Percentiles rank a stretch among this genome's conserved stretches.
Evolutionary conservation across 1,140 invertebrate genomes (phyloP).

Genomic region (Varroa destructor): DNA sequence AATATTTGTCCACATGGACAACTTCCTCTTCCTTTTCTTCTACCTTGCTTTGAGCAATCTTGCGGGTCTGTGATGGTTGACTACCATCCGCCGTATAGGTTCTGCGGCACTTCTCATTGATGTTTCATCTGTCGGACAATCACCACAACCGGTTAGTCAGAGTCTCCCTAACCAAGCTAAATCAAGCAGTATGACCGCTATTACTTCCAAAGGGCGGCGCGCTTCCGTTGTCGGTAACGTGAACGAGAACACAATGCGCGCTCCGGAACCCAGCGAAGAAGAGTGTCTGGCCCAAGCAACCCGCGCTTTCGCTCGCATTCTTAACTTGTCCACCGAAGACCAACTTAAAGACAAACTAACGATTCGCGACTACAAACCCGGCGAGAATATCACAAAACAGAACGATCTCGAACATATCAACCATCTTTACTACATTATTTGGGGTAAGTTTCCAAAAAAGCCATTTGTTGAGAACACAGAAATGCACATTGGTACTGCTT

Average conservation of each 20-base stretch:
- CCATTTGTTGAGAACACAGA: too few species aligned
- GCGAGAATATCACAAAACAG: conserved; percentile 8
- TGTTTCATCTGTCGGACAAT: too few species aligned
- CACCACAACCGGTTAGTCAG: too few species aligned
- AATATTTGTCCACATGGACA: too few species aligned
- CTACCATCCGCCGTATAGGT: too few species aligned
- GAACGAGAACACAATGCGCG: not conserved
- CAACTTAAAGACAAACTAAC: conserved; percentile 3
- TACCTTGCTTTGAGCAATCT: too few species aligned
- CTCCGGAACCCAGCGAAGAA: not conserved
- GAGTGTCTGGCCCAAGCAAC: not conserved
- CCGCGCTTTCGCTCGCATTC: conserved; percentile 5
- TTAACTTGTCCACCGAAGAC: conserved; percentile 8
- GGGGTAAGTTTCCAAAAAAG: not conserved
- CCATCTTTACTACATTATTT: conserved; percentile 23
- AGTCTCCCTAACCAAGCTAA: too few species aligned
- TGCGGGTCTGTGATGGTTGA: too few species aligned
- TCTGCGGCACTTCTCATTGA: too few species aligned
- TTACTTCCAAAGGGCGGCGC: conserved; percentile 9
- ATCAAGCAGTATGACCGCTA: too few species aligned
- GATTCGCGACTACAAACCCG: conserved; percentile 13
- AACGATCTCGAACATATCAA: conserved; percentile 21
- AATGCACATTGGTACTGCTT: too few species aligned
- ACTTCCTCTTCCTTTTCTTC: too few species aligned
- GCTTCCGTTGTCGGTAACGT: conserved; percentile 11